Percentiles rank a stretch among this genome's conserved stretches.
Evolutionary conservation across 1,140 invertebrate genomes (phyloP).

Genomic region (Melanaphis sacchari): DNA sequence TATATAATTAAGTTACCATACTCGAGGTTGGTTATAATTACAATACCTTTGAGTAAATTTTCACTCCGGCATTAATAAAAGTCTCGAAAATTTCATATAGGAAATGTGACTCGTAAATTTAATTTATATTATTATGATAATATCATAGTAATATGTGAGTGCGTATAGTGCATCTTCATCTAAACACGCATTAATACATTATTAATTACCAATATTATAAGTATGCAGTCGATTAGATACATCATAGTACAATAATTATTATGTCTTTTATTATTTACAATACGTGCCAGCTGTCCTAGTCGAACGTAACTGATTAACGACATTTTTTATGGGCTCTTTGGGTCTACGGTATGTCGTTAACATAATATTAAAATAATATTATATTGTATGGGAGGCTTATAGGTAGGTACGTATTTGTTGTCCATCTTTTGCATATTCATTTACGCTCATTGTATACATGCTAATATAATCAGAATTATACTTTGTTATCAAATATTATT

Average conservation of each 20-base stretch:
- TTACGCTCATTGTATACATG: no score
- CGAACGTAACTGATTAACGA: neutral
- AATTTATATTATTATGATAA: neutral
- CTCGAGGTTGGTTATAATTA: neutral
- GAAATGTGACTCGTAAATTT: neutral
- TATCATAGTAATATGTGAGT: neutral
- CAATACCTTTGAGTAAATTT: neutral
- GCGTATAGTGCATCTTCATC: neutral
- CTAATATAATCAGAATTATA: no score
- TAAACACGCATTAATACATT: neutral
- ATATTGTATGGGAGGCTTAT: neutral
- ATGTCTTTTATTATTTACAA: neutral
- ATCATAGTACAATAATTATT: neutral
- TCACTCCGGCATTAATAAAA: neutral
- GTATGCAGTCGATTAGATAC: neutral
- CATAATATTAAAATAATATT: neutral
- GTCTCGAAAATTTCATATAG: neutral
- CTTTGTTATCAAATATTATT: no score
- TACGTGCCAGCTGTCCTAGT: neutral
- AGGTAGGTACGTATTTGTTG: no score
- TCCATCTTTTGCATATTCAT: neutral
- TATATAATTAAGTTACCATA: neutral
- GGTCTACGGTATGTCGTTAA: neutral
- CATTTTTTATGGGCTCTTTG: neutral
- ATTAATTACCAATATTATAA: neutral